Evolutionary conservation across 2,797 vertebrate genomes (phyloP), one percentile per base, ranked within the genome.

Genomic region (Salmo trutta): DNA sequence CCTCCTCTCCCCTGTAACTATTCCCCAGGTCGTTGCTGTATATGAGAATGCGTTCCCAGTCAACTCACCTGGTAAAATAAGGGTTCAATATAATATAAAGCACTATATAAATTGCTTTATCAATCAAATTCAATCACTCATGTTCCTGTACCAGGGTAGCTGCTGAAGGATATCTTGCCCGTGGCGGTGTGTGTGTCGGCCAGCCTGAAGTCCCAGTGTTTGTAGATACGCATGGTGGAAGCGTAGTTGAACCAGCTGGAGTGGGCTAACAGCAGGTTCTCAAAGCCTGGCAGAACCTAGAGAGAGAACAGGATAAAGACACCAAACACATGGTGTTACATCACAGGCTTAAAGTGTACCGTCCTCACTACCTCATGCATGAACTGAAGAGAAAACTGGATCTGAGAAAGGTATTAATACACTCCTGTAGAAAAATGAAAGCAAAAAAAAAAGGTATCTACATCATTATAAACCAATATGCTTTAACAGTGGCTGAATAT

Each of bases 231-330:
- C 93, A 97, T 93, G 27, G 95, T 97, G 84, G 96, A 95, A 3
- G 96, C 95, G 1, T 97, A 98, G 0, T 93, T 96, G 74, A 95
- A 98, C 96, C 97, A 98, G 90, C 97, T 98, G 2, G 96, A 97
- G 90, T 98, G 96, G 65, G 94, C 95, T 76, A 97, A 93, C 79
- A 93, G 90, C 77, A 98, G 91, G 88, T 98, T 97, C 88, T 98
- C 97, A 88, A 94, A 98, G 72, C 96, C 97, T 74, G 97, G 96
- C 14, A 98, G 93, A 88, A 98, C 94, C 97, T 98, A 75, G 69
- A 53, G 73, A 27, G 4, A 68, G 71, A 70, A 6, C 53, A 19
- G 65, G 36, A 80, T 16, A 27, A 59, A 76, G 52, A 54, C 19
- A 8, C 7, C 19, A 47, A 21, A 77, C 36, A 77, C 51, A 73